Percentiles rank a stretch among this genome's conserved stretches.
Evolutionary conservation across 2,797 vertebrate species (phyloP).

Genomic region (Cheracebus regulus): DNA sequence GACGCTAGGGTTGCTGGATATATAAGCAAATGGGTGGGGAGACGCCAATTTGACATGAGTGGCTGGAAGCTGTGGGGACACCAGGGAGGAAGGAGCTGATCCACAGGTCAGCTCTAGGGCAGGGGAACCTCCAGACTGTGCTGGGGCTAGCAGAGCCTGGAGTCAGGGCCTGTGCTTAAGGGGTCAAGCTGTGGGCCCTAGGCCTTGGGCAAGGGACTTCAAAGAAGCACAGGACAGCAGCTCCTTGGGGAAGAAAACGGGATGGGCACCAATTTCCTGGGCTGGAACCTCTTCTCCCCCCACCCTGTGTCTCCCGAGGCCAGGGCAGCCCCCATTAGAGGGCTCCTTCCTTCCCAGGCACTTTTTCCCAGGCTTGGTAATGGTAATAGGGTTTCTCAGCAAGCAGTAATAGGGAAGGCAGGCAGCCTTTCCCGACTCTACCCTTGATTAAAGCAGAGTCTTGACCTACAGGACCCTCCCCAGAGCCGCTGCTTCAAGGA

Average conservation of each 20-base stretch:
- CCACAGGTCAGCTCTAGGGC: background rate
- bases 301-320: slow-evolving; percentile 29
- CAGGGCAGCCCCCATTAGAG: slow-evolving; percentile 55
- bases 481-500: slow-evolving; percentile 28
- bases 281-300: background rate
- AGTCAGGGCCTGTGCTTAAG: background rate
- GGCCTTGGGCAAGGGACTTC: background rate
- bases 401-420: slow-evolving; percentile 57
- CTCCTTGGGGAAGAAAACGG: slow-evolving; percentile 16
- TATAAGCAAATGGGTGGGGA: background rate
- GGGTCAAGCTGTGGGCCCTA: background rate
- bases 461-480: slow-evolving; percentile 46
- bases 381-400: slow-evolving; percentile 62
- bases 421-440: slow-evolving; percentile 57
- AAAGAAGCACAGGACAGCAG: background rate
- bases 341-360: slow-evolving; percentile 18
- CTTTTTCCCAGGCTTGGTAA: background rate
- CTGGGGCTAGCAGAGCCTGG: background rate
- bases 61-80: background rate
- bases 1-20: background rate
- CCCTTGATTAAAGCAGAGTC: slow-evolving; percentile 55
- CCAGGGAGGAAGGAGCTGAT: background rate
- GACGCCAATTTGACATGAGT: background rate
- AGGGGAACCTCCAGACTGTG: background rate
- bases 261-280: background rate